phyloP scores from a whole-genome alignment of 37 sponge, comb jelly and placozoan genomes.

The Chondrosia reniformis region DNA sequence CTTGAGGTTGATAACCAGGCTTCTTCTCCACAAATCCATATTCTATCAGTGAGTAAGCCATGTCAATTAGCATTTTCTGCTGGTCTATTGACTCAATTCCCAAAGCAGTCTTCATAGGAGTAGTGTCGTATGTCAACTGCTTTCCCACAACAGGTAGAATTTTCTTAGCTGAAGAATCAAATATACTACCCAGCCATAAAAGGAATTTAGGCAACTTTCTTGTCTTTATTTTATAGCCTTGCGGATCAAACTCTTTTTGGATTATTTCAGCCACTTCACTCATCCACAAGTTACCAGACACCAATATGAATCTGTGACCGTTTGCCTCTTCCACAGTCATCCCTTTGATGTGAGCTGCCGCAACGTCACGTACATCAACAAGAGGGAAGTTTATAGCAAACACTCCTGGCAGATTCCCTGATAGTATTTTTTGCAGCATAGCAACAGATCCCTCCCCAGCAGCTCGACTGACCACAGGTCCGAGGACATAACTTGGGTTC shows the following conservation, averaged over 20 bases:
- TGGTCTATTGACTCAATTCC: slow-evolving; percentile 55
- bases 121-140: slow-evolving; percentile 24
- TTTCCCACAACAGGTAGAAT: slow-evolving; percentile 43
- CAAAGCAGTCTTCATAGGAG: slow-evolving; percentile 58
- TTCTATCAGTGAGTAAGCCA: slow-evolving; percentile 75
- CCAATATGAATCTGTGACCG: slow-evolving; percentile 56
- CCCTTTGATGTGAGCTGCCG: slow-evolving; percentile 77
- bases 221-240: slow-evolving; percentile 61
- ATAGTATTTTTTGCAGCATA: slow-evolving; percentile 30
- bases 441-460: slow-evolving; percentile 25
- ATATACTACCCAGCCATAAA: slow-evolving; percentile 42
- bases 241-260: slow-evolving; percentile 58
- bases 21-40: slow-evolving; percentile 56
- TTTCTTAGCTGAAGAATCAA: slow-evolving; percentile 17
- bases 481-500: slow-evolving; percentile 65
- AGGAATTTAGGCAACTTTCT: slow-evolving; percentile 40
- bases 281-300: slow-evolving; percentile 23
- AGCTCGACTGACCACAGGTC: slow-evolving; percentile 64
- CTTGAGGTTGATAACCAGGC: slow-evolving; percentile 47
- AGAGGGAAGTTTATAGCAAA: slow-evolving; percentile 47
- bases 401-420: slow-evolving; percentile 44
- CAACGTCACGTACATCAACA: slow-evolving; percentile 89
- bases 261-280: slow-evolving; percentile 52
- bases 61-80: slow-evolving; percentile 67
- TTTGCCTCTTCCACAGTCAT: slow-evolving; percentile 67